Base-by-base conservation (phyloP, 1,140 invertebrate genomes). In the Leptestheria dahalacensis region DNA sequence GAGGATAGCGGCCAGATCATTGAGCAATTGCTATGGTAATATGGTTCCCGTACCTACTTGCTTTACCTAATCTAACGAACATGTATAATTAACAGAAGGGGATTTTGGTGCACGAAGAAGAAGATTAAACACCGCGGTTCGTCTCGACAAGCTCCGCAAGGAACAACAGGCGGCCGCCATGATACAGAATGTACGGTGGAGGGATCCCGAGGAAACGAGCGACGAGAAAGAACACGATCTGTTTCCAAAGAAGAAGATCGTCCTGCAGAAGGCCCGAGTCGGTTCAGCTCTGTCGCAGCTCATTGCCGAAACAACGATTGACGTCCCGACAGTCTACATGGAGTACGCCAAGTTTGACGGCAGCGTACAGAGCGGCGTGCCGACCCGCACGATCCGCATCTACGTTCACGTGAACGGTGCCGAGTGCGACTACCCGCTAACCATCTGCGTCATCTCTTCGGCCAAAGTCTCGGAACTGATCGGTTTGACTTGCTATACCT, bases 341-440 rank as follows among this genome's bases (percentile, higher is more conserved):
- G 84, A 91, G 68, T 97, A 85, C 77, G 85, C 88, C 12, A 88
- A 84, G 71, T 95, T 88, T 73, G 91, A 97, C 79, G 91, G 91
- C 12, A 63, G 82, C 79, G 71, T 82, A 25, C 85, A 88, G 71
- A 75, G 86, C 63, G 85, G 83, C 29, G 73, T 85, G 59, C 78
- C 82, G 29, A 82, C 82, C 3, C 86, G 87, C 69, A 88, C 53
- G 25, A 76, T 79, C 52, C 70, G 72, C 28, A 77, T 97, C 62
- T 97, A 86, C 68, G 78, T 95, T 68, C 89, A 84, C 52, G 89
- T 95, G 83, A 71, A 91, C 15, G 79, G 84, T 25, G 79, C 82
- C 60, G 81, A 84, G 47, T 77, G 88, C 60, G 80, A 81, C 62
- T 94, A 91, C 76, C 91, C 91, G 0, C 74, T 96, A 67, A 76